These are phyloP conservation scores for Apodemia hepburni DNA, from an alignment of 2,888 invertebrate species.

Conservation along the genomic window DNA sequence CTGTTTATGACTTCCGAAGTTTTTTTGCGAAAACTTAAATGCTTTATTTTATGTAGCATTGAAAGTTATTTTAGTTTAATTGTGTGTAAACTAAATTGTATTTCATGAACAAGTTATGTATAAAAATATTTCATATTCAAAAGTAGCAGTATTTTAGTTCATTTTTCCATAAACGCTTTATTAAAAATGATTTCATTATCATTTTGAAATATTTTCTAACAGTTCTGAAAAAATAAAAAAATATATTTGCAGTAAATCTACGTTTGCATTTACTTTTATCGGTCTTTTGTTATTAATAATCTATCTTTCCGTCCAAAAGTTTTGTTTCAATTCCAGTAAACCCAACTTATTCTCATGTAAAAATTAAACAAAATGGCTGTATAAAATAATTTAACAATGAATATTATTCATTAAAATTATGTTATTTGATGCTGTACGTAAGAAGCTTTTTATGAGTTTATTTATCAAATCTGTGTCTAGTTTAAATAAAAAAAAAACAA, in stretches of 20 bases:
- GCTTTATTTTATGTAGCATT: background rate
- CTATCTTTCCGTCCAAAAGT: conserved; percentile 74
- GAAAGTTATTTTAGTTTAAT: no score
- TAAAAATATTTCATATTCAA: no score
- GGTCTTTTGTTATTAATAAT: conserved; percentile 27
- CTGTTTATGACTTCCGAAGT: background rate
- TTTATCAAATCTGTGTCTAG: background rate
- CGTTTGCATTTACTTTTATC: background rate
- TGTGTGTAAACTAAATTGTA: no score
- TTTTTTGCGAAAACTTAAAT: background rate
- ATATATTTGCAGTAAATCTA: background rate
- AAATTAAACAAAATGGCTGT: conserved; percentile 51
- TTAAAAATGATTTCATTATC: no score
- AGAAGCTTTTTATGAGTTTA: conserved; percentile 49
- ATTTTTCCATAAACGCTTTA: no score
- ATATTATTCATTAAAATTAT: conserved; percentile 53
- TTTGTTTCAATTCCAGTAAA: conserved; percentile 35
- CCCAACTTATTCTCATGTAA: conserved; percentile 53
- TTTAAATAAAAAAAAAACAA: background rate
- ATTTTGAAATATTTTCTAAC: background rate
- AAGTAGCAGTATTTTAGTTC: no score
- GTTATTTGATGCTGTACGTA: conserved; percentile 62
- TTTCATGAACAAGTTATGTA: no score
- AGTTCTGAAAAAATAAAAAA: background rate
- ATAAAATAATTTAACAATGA: conserved; percentile 60